Evolutionary conservation across 35 echinoderm and acorn worm genomes (phyloP).

Genomic region (Lytechinus pictus): DNA sequence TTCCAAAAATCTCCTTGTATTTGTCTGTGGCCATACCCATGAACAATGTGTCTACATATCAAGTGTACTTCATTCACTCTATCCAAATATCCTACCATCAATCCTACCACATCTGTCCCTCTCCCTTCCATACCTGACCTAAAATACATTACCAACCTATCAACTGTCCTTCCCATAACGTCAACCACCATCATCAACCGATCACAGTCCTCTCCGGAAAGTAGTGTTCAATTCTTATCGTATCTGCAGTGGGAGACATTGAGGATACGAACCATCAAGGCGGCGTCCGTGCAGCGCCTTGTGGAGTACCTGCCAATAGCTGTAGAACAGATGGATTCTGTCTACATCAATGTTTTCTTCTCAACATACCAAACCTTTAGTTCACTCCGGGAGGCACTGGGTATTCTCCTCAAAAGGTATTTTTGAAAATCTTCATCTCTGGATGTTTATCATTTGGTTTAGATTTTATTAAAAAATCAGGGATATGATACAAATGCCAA

Average conservation of each 20-base stretch:
- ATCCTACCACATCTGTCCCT: not conserved
- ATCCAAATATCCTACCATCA: not conserved
- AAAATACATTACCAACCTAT: not conserved
- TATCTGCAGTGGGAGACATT: constrained; percentile 73
- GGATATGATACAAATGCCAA: too few species aligned
- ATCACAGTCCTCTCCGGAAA: not conserved
- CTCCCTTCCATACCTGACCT: not conserved
- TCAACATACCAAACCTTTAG: constrained; percentile 93
- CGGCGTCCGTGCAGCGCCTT: constrained; percentile 74
- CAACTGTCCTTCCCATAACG: not conserved
- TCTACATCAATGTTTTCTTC: constrained; percentile 92
- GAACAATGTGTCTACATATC: not conserved
- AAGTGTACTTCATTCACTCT: not conserved
- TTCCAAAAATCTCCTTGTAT: not conserved
- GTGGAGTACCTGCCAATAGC: constrained; percentile 76
- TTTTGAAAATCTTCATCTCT: not conserved
- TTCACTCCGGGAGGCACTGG: constrained; percentile 66
- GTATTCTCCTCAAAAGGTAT: constrained; percentile 84
- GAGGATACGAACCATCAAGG: constrained; percentile 76
- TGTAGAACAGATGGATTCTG: constrained; percentile 83
- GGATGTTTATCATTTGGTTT: too few species aligned
- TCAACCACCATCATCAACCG: not conserved
- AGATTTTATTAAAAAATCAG: too few species aligned
- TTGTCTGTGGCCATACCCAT: not conserved
- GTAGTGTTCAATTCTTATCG: constrained; percentile 44